Base-by-base conservation (phyloP, 2,888 invertebrate genomes). In the Archaeoteleia sp. region DNA sequence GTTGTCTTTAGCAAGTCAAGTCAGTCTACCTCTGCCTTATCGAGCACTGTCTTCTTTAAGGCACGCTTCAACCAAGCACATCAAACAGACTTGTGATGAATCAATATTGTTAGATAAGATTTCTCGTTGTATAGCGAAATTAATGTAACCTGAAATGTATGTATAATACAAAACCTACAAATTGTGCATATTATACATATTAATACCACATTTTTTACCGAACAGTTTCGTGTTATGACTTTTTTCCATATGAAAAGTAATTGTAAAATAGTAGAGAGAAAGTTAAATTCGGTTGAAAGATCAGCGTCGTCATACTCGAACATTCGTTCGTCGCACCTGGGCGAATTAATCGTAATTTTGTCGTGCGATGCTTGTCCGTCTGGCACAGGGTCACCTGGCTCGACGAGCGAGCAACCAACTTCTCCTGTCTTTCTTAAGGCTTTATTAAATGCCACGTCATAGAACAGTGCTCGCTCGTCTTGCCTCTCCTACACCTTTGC, bases 371-470 rank as follows among this genome's bases (percentile, higher is more conserved):
- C 32, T 30, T 43, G 30, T 45, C 48, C 42, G 62, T 51, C 60
- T 66, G 70, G 63, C 43, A 53, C 49, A 60, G 65, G 67, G 68
- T 69, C 62, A 67, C 67, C 71, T 53, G 62, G 54, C 58, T 42
- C 53, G 40, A 39, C 43, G 39, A 30, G 34, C 67, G 48, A 57
- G 40, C 57, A 53, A 34, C 51, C 9, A 42, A 35, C 60, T 43
- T 39, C 32, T 62, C 46, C 55, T 45, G 23, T 66, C 70, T 69
- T 57, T 46, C 51, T 37, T 30, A 48, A 71, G 54, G 15, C 73
- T 72, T 73, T 72, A 75, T 77, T 76, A 77, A 74, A 73, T 71
- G 73, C 71, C 73, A 65, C 63, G 74, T 74, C 74, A 71, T 70
- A 71, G 69, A 71, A 71, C 62, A 51, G 43, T 53, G 34, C 49